Evolutionary conservation across 2,888 invertebrate species (phyloP).

Genomic region (Torymus auratus): DNA sequence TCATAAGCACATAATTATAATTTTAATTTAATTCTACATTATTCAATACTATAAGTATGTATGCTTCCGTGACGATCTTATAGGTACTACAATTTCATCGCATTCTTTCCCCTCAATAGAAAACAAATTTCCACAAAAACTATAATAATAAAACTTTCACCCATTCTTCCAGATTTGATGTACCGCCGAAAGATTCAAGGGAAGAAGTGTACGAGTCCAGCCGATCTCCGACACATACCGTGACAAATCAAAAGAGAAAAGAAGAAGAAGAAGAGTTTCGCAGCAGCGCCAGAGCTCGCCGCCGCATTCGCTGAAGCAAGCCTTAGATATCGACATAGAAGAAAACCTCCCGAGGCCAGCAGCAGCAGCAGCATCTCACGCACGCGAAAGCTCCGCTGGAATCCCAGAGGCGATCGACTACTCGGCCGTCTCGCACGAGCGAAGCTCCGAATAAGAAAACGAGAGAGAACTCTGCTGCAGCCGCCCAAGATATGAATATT

Average conservation of each 20-base stretch:
- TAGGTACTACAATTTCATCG: too few relatives aligned
- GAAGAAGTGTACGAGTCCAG: conserved; percentile 62
- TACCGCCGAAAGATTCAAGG: conserved; percentile 67
- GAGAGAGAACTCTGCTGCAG: neutral
- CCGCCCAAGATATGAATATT: conserved; percentile 12
- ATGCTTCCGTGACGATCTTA: too few relatives aligned
- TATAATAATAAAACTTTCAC: conserved; percentile 11
- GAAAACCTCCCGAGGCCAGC: too few relatives aligned
- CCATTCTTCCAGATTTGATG: conserved; percentile 69
- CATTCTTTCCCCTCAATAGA: too few relatives aligned
- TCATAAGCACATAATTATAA: too few relatives aligned
- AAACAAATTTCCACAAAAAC: neutral
- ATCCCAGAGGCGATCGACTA: too few relatives aligned
- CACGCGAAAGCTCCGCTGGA: neutral
- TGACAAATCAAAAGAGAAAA: conserved; percentile 46
- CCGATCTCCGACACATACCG: conserved; percentile 57
- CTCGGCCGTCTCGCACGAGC: conserved; percentile 1
- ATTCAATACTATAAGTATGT: too few relatives aligned
- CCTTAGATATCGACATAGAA: too few relatives aligned
- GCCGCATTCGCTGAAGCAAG: too few relatives aligned
- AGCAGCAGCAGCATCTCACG: neutral
- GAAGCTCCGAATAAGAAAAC: neutral
- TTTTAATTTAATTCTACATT: too few relatives aligned
- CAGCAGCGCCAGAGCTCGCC: neutral
- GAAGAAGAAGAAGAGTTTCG: conserved; percentile 5